Base-by-base conservation (phyloP, 2,888 invertebrate species). In the Teinopalpus imperialis region DNA sequence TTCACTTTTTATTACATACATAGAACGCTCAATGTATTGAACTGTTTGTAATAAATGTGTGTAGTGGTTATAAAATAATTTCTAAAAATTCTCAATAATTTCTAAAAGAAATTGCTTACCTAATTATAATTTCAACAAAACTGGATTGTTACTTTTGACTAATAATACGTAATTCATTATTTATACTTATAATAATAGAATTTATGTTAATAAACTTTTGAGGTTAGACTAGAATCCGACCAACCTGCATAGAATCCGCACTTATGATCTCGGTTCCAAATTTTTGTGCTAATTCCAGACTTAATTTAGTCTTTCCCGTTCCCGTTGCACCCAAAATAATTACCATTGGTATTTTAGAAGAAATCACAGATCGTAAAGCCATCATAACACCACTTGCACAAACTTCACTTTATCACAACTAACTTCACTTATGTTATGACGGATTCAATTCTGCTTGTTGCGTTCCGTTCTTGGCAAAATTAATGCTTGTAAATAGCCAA, bases 161-260 rank as follows among this genome's bases (percentile, higher is more conserved):
- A n/a, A n/a, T n/a, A n/a, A n/a, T n/a, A n/a, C n/a, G n/a, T n/a
- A n/a, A n/a, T n/a, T n/a, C n/a, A n/a, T n/a, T n/a, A n/a, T n/a
- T n/a, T n/a, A n/a, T n/a, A n/a, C n/a, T n/a, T n/a, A n/a, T n/a
- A n/a, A 16, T 4, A 16, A 16, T 4, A 16, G 2, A 16, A 24
- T 26, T 26, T 26, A 26, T 26, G 26, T 26, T 16, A 3, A 14
- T 14, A 36, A 23, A 23, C 8, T 8, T 39, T 37, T 23, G 21
- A 31, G 40, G 30, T 40, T 40, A 40, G 6, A 14, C 10, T n/a
- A n/a, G n/a, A n/a, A n/a, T n/a, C n/a, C n/a, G 20, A 63, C 68
- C 59, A 70, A 97, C 97, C 93, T 99, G 99, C 98, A 99, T 99
- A 10, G 99, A 98, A 92, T 99, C 99, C 0, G 98, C 98, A 69